Evolutionary conservation across 2,113 vertebrate species (phyloP).

Genomic region (Planiliza haematocheilus): DNA sequence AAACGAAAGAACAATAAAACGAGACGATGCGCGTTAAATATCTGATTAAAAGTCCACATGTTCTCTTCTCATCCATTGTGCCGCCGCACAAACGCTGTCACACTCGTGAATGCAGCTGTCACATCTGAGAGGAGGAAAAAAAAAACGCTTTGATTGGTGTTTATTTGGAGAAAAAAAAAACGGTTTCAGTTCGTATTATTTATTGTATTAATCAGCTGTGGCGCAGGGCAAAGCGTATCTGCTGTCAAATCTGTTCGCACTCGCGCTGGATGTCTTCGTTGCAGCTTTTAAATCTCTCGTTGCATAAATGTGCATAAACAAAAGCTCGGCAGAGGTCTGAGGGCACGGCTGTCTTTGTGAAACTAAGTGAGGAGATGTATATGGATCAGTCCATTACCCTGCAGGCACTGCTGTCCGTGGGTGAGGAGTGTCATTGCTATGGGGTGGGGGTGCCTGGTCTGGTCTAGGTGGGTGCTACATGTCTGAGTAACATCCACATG

Average conservation of each 20-base stretch:
- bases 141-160: conserved; percentile 18
- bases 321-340: neutral
- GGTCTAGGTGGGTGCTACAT: too few relatives aligned
- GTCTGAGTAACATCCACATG: too few relatives aligned
- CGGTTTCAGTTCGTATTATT: conserved; percentile 11
- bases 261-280: too few relatives aligned
- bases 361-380: neutral
- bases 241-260: neutral
- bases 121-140: conserved; percentile 8
- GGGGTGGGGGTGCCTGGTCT: too few relatives aligned
- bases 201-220: conserved; percentile 11
- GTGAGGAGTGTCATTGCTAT: too few relatives aligned
- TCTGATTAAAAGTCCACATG: conserved; percentile 12
- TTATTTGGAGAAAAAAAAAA: conserved; percentile 4
- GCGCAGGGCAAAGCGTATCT: neutral
- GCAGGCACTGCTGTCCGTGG: conserved; percentile 91
- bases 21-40: neutral
- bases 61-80: neutral
- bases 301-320: conserved; percentile 2
- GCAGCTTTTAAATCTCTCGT: neutral
- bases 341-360: neutral
- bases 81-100: conserved; percentile 18
- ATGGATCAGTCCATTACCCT: conserved; percentile 81
- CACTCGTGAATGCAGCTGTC: conserved; percentile 8
- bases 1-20: neutral